Evolutionary conservation across 2,888 invertebrate species (phyloP), one percentile per base, ranked within the genome.

Genomic region (Anarsia innoxiella): DNA sequence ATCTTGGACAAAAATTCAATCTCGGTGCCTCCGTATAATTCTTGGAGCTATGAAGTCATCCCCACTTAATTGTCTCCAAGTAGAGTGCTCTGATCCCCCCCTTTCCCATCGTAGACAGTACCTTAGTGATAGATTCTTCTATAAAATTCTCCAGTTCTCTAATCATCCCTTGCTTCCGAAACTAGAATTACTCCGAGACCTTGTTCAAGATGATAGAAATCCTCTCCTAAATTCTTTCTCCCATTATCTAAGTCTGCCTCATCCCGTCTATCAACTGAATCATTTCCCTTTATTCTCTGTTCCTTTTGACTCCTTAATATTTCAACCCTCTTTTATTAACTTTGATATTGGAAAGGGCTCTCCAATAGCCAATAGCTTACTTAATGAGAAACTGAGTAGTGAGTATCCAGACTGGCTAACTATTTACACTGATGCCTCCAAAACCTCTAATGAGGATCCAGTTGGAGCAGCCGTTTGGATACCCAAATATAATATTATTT

Each of bases 41-140:
- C 1, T 33, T 3, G 52, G 56, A 1, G 45, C 47, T 2, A 51
- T 54, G 51, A 51, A 45, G 26, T 55, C 53, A 1, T 44, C 50
- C 1, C 50, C 58, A 2, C 48, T 42, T 8, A 38, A 38, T 26
- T 40, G 30, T 1, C 15, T 43, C 0, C 43, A 43, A 13, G 34
- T 43, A 9, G 43, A 43, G 31, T 38, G 43, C 12, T 3, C 12
- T 1, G 43, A 43, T 2, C 30, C 43, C 10, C 43, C 43, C 4
- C 19, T 43, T 3, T 11, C 23, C 3, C 16, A 38, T 1, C 23
- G 37, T 2, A 15, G 37, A 2, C 42, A 43, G 26, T 33, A n/a
- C 5, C 12, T 39, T n/a, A 10, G 27, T 27, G 39, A 39, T n/a
- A 29, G 30, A 31, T 36, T 25, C 10, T 11, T 28, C 10, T 36